Evolutionary conservation across 2,888 invertebrate species (phyloP), one percentile per base, ranked within the genome.

Genomic region (Leptinotarsa peninsularis): DNA sequence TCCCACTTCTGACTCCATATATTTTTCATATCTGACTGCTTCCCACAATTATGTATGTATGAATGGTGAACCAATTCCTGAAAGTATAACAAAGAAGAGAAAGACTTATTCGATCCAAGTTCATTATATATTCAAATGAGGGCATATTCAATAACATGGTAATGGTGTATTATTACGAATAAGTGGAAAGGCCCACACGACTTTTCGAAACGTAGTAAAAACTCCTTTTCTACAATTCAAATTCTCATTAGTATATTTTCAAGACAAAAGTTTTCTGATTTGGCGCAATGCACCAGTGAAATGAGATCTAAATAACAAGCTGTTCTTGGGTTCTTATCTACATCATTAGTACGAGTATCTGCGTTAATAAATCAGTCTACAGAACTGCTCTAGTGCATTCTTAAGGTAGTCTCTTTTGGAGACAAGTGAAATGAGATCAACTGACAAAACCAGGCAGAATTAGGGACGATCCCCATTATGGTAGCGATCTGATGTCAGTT

Each of bases 91-190:
- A 63, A 63, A 63, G n/a, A 63, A 13, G 73, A 43, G 70, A 33
- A 74, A 66, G 17, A 15, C 79, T 78, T 82, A 84, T 84, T 84
- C 81, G 84, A 83, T 82, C 83, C 82, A 84, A 83, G 83, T 86
- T 85, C 85, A 85, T 86, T 85, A 86, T 81, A 79, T 86, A 86
- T 86, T 86, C 85, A 85, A 86, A 86, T 86, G 82, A 85, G 82
- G 43, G 81, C 79, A 82, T 85, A 84, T 84, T 85, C 84, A 85
- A 85, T 86, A 85, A 86, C 84, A 85, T 82, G 82, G 82, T 83
- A 84, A 85, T 84, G 84, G 84, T 80, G 83, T 83, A 83, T 84
- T 85, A 85, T 86, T 85, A 84, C 83, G 84, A 83, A 81, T 85
- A 84, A 85, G 82, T 82, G 80, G 83, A 66, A 54, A 52, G 71